A percentile compares a stretch with the other conserved stretches of the same genome.
phyloP scores from a whole-genome alignment of 2,888 invertebrate species.

The Sinelater perroti region DNA sequence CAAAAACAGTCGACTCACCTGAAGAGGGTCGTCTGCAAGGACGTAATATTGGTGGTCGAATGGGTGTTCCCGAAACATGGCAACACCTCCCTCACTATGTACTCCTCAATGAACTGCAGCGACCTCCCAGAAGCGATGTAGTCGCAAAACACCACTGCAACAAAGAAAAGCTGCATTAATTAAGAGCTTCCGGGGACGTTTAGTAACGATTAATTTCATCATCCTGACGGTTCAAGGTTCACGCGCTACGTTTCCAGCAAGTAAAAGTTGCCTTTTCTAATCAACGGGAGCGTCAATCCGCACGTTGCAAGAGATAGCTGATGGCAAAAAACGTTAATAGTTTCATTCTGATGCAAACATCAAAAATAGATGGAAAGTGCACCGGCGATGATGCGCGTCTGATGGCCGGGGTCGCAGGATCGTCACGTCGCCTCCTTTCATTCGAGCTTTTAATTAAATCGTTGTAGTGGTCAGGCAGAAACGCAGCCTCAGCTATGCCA shows the following conservation, averaged over 20 bases:
- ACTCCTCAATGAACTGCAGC: slow-evolving; percentile 86
- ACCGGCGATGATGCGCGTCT: not conserved
- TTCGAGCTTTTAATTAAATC: too few relatives aligned
- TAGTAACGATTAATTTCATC: too few relatives aligned
- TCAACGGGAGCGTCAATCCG: not conserved
- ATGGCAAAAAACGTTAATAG: not conserved
- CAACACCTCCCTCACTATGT: slow-evolving; percentile 79
- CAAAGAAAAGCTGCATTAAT: slow-evolving; percentile 35
- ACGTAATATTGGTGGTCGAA: slow-evolving; percentile 83
- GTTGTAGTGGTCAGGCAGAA: too few relatives aligned
- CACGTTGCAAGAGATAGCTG: not conserved
- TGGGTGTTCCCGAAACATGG: slow-evolving; percentile 84
- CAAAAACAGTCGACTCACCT: slow-evolving; percentile 66
- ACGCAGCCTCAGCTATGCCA: too few relatives aligned
- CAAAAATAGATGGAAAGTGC: slow-evolving; percentile 4
- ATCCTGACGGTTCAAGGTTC: too few relatives aligned
- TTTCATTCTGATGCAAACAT: not conserved
- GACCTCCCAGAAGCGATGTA: slow-evolving; percentile 87
- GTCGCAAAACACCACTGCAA: slow-evolving; percentile 86
- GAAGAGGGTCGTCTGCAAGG: slow-evolving; percentile 86
- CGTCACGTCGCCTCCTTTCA: too few relatives aligned
- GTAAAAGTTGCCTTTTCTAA: not conserved
- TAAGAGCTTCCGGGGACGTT: not conserved
- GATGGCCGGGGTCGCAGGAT: too few relatives aligned
- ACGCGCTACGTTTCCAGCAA: too few relatives aligned